Evolutionary conservation across 2,797 vertebrate species (phyloP).

Genomic region (Pteropus rufus): DNA sequence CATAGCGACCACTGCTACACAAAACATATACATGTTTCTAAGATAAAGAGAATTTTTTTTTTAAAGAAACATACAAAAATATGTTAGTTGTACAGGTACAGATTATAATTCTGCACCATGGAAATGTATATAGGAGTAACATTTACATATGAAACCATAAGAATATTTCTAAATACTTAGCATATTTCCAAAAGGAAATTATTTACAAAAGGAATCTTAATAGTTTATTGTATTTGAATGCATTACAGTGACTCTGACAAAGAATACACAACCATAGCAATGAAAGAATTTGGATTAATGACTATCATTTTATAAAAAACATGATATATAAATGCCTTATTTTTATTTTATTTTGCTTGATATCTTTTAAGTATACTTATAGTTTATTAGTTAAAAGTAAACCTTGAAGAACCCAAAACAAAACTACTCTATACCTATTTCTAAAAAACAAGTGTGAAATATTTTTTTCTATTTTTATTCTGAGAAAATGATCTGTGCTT

Average conservation of each 20-base stretch:
- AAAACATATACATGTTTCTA: conserved; percentile 70
- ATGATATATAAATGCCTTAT: neutral
- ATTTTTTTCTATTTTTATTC: neutral
- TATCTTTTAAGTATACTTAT: neutral
- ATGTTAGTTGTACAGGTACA: conserved; percentile 55
- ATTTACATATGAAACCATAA: neutral
- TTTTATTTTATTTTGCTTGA: conserved; percentile 24
- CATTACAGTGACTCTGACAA: neutral
- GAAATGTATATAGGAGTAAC: neutral
- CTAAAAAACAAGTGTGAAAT: neutral
- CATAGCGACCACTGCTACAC: conserved; percentile 73
- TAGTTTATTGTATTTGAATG: neutral
- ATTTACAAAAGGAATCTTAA: neutral
- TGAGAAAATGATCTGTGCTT: neutral
- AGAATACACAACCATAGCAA: neutral
- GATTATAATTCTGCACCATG: conserved; percentile 38
- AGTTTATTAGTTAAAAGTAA: conserved; percentile 8
- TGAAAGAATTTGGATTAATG: neutral
- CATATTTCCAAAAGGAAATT: neutral
- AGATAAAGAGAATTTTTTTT: conserved; percentile 61
- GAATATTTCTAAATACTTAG: neutral
- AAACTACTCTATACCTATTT: neutral
- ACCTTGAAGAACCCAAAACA: neutral
- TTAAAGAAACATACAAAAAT: conserved; percentile 53
- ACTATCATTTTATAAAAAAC: neutral